These are phyloP conservation scores for Sinohyriopsis cumingii DNA, from an alignment of 2,888 invertebrate genomes.

Conservation along the genomic window DNA sequence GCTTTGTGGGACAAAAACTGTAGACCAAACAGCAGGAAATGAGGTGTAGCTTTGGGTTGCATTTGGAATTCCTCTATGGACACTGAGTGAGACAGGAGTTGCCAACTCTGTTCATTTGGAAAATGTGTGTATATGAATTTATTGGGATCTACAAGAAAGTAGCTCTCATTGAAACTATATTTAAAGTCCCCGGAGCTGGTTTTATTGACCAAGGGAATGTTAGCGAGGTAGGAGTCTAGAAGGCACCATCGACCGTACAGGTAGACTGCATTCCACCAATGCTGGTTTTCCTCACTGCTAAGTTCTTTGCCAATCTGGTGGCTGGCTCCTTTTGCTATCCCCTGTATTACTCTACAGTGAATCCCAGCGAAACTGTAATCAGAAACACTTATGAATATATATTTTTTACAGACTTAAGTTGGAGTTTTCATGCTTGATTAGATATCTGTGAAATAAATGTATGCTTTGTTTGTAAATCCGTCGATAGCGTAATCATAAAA, in stretches of 20 bases:
- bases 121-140: constrained; percentile 49
- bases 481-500: no score
- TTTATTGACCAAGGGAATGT: constrained; percentile 34
- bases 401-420: no score
- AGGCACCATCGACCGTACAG: constrained; percentile 45
- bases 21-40: constrained; percentile 45
- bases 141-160: constrained; percentile 44
- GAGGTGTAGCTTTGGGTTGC: constrained; percentile 48
- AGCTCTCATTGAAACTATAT: constrained; percentile 46
- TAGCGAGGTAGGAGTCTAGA: constrained; percentile 41
- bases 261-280: constrained; percentile 49
- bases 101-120: constrained; percentile 44
- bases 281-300: constrained; percentile 42
- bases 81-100: constrained; percentile 33
- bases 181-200: constrained; percentile 37
- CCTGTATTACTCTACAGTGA: constrained; percentile 40
- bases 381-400: background rate
- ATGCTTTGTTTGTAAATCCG: no score
- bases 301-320: constrained; percentile 44
- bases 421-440: no score
- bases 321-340: constrained; percentile 45
- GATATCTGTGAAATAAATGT: no score
- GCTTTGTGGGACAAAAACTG: constrained; percentile 43
- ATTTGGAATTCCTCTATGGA: constrained; percentile 42
- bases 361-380: constrained; percentile 42